Percentiles rank a stretch among this genome's conserved stretches.
phyloP scores from a whole-genome alignment of 2,888 invertebrate species.

The Synanthedon myopaeformis region DNA sequence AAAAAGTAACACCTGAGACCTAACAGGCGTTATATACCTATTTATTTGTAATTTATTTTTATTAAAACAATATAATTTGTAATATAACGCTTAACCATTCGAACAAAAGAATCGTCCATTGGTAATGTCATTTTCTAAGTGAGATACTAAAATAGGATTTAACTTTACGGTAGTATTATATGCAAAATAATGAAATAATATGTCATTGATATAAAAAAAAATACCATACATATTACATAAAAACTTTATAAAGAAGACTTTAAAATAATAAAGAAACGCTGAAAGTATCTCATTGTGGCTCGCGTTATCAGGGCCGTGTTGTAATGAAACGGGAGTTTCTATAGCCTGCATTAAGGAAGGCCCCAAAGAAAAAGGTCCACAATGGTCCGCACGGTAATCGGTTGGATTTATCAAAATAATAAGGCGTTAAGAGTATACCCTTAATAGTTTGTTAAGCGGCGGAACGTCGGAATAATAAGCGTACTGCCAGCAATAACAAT shows the following conservation, averaged over 20 bases:
- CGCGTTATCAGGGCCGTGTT: background rate
- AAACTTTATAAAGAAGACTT: background rate
- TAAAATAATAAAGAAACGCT: slow-evolving; percentile 2
- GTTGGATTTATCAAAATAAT: slow-evolving; percentile 44
- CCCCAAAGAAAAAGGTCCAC: slow-evolving; percentile 9
- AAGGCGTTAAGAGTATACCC: slow-evolving; percentile 43
- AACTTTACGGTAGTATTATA: no score
- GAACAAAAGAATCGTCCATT: no score
- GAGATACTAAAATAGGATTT: no score
- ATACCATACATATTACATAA: no score
- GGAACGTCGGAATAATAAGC: slow-evolving; percentile 50
- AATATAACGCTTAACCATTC: no score
- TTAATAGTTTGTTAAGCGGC: slow-evolving; percentile 66
- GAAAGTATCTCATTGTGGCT: slow-evolving; percentile 1
- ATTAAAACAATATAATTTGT: no score
- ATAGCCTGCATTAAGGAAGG: slow-evolving; percentile 7
- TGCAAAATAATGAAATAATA: no score
- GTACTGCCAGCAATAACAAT: slow-evolving; percentile 44
- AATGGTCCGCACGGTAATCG: slow-evolving; percentile 24
- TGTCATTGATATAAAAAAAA: no score
- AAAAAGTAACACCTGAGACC: no score
- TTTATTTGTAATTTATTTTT: no score
- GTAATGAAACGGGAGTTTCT: slow-evolving; percentile 3
- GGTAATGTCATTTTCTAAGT: no score
- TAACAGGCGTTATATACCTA: no score